These are phyloP conservation scores for Chaenocephalus aceratus DNA, from an alignment of 2,113 vertebrate species.

Conservation along the genomic window DNA sequence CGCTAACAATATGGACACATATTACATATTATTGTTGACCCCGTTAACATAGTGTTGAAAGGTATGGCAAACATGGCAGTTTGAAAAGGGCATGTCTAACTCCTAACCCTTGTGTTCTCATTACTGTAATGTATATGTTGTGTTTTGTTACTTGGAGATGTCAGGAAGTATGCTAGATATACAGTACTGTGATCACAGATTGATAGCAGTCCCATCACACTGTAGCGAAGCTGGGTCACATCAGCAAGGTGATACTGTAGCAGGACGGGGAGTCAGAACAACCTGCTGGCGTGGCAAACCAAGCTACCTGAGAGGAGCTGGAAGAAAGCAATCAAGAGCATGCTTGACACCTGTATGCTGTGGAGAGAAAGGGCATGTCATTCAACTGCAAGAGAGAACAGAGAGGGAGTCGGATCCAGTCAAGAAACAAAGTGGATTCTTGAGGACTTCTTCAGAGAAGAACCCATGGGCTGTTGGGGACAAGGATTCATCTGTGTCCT, in stretches of 20 bases:
- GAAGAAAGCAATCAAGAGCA: too few species aligned
- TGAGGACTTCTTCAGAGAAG: too few species aligned
- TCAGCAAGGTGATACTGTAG: slow-evolving; percentile 4
- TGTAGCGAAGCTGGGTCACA: neutral
- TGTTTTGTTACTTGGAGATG: neutral
- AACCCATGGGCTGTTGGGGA: too few species aligned
- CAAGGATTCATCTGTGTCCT: too few species aligned
- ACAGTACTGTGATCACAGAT: slow-evolving; percentile 22
- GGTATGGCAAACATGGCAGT: neutral
- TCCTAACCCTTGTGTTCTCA: neutral
- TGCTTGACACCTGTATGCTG: too few species aligned
- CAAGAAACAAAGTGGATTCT: too few species aligned
- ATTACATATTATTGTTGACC: neutral
- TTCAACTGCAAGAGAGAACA: too few species aligned
- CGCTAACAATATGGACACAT: neutral
- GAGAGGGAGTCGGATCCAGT: too few species aligned
- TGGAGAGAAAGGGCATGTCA: too few species aligned
- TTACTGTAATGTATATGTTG: neutral
- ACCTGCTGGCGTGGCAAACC: too few species aligned
- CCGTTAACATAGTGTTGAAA: slow-evolving; percentile 3
- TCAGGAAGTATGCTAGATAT: slow-evolving; percentile 13
- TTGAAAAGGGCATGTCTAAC: neutral
- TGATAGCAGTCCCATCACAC: slow-evolving; percentile 4
- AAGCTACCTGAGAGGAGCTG: too few species aligned
- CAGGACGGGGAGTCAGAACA: too few species aligned